Base-by-base conservation (phyloP, 2,797 vertebrate genomes). In the Luscinia luscinia region DNA sequence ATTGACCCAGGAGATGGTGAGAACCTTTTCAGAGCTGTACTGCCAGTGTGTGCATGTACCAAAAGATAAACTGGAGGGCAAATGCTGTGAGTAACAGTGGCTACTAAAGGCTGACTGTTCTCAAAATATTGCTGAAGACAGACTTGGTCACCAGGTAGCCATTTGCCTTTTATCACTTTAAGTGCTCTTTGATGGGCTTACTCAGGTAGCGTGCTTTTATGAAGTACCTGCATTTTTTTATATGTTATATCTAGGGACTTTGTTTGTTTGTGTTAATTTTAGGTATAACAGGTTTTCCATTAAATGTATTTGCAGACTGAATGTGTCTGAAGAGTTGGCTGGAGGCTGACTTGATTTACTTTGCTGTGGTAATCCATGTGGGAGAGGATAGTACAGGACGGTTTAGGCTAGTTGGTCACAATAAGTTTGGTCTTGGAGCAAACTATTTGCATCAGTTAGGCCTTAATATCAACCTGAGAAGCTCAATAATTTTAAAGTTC, bases 1-100 rank as follows among this genome's bases (percentile, higher is more conserved):
- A 81, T 99, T 61, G 99, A 99, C 95, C 99, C 99, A 5, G 98
- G 94, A 82, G 99, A 99, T 26, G 99, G 99, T 99, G 93, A 98
- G 98, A 66, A 30, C 32, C 9, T 24, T 55, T 40, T 5, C 20
- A 41, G 49, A 64, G 10, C 21, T 34, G 4, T 77, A 27, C 11
- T 77, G 21, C 22, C n/a, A 77, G 9, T 72, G n/a, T 51, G 11
- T 66, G 22, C 12, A 11, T 48, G 32, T 43, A 36, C 15, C 12
- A 49, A 55, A 78, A 79, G n/a, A 62, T 38, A 40, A 74, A 83
- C 32, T 64, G 46, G 34, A 67, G 19, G 30, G 10, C 12, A 87
- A 89, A 70, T 45, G 8, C 11, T 74, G 9, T n/a, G 27, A 38
- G 4, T 73, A 59, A 26, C 34, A 58, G 13, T 34, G 28, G 2